phyloP scores from a whole-genome alignment of 1,140 invertebrate genomes.

The Acromyrmex echinatior region DNA sequence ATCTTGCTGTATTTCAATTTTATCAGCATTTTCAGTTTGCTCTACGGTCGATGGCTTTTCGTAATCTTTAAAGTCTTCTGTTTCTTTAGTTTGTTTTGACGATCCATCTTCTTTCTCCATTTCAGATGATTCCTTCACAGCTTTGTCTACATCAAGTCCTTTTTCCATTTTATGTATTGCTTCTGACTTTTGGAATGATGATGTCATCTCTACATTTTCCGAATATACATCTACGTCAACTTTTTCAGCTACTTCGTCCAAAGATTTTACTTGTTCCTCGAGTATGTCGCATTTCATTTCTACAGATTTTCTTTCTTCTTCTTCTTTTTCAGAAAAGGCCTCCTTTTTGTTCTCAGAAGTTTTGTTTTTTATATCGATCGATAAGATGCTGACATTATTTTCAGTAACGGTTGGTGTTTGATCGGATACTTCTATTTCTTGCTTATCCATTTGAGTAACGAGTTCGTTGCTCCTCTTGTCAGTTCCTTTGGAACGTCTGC shows the following conservation, averaged over 20 bases:
- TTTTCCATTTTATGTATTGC: constrained; percentile 20
- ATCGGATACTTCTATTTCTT: constrained; percentile 75
- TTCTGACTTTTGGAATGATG: neutral
- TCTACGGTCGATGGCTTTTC: neutral
- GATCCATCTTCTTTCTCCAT: constrained; percentile 28
- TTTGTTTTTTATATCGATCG: constrained; percentile 51
- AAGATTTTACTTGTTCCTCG: constrained; percentile 25
- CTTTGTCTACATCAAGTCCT: constrained; percentile 16
- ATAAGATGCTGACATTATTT: constrained; percentile 60
- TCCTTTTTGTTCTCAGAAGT: constrained; percentile 35
- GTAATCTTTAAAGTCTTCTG: constrained; percentile 26
- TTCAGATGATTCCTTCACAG: neutral
- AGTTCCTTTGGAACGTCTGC: constrained; percentile 67
- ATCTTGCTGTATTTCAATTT: constrained; percentile 40
- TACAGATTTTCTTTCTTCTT: constrained; percentile 48
- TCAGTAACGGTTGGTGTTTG: constrained; percentile 61
- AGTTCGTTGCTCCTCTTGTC: constrained; percentile 48
- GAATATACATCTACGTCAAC: neutral
- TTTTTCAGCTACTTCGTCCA: constrained; percentile 8
- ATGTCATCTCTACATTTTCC: constrained; percentile 17
- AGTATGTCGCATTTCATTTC: constrained; percentile 32
- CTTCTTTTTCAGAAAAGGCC: constrained; percentile 14
- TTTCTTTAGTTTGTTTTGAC: constrained; percentile 6
- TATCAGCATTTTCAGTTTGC: constrained; percentile 28
- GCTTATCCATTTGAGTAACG: constrained; percentile 52